A percentile compares a stretch with the other conserved stretches of the same genome.
Conservation (phyloP, 2,888 invertebrate genomes). For the Argyresthia goedartella region DNA sequence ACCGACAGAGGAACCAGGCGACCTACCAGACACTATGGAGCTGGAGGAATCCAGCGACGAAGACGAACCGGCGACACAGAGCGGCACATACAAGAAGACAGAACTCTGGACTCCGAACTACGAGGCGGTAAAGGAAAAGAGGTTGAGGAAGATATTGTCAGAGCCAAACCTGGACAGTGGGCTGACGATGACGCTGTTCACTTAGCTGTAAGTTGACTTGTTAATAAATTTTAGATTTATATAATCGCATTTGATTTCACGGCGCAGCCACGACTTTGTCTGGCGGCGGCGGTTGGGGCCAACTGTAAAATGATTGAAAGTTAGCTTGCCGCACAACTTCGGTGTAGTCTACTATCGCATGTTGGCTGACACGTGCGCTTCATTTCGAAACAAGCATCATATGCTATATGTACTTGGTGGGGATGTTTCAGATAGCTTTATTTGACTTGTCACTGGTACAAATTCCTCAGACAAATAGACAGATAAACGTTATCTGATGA, state of each 20-base stretch:
- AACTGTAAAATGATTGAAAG: too few relatives aligned
- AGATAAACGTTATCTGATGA: too few relatives aligned
- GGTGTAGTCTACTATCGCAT: too few relatives aligned
- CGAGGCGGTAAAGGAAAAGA: slow-evolving; percentile 57
- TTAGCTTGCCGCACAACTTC: too few relatives aligned
- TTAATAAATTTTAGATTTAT: background rate
- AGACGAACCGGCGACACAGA: slow-evolving; percentile 28
- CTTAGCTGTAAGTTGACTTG: slow-evolving; percentile 15
- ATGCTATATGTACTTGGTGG: too few relatives aligned
- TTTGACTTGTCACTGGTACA: too few relatives aligned
- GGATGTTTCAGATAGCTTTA: too few relatives aligned
- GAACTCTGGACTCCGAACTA: slow-evolving; percentile 55
- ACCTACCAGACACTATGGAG: slow-evolving; percentile 24
- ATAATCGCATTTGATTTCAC: background rate
- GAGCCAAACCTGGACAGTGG: slow-evolving; percentile 39
- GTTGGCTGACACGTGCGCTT: too few relatives aligned
- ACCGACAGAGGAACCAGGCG: slow-evolving; percentile 21
- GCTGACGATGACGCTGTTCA: slow-evolving; percentile 35
- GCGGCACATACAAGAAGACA: slow-evolving; percentile 25
- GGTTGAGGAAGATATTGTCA: slow-evolving; percentile 42
- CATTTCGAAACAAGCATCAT: too few relatives aligned
- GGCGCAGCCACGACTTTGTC: too few relatives aligned
- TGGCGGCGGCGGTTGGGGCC: too few relatives aligned
- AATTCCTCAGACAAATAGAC: too few relatives aligned
- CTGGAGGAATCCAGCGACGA: slow-evolving; percentile 42